Base-by-base conservation (phyloP, 2,888 invertebrate species). In the Hipparchia sbordonii region DNA sequence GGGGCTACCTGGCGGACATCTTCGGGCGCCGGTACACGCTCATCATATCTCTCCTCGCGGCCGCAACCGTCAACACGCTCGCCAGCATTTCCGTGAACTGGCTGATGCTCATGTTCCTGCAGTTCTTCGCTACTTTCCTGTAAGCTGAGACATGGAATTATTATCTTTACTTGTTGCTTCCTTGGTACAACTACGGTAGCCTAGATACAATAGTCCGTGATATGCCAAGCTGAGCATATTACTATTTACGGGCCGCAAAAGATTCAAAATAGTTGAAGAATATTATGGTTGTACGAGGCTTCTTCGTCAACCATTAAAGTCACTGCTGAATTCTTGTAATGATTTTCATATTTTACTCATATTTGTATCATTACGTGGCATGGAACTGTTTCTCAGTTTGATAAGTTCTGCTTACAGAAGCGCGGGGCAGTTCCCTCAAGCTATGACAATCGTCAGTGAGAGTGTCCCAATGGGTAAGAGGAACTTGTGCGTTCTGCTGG, bases 1-100 rank as follows among this genome's bases (percentile, higher is more conserved):
- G 92, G 89, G 92, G 92, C 9, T 91, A 89, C 78, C 75, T 91
- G 51, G 89, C 88, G 0, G 92, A 93, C 78, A 87, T 85, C 0
- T 82, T 81, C 2, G 92, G 92, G 0, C 83, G 92, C 0, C 84
- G 87, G 10, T 80, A 73, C 54, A 87, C 87, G 83, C 78, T 92
- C 56, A 71, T 91, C 7, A 76, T 82, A 2, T 82, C 91, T 0
- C 78, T 92, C 48, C n/a, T 84, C 0, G 78, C 85, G 0, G 81
- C 86, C 1, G 82, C 85, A 0, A 2, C 79, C 0, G 70, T 90
- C 72, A 91, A 92, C 77, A 80, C 83, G 2, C n/a, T 90, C 6
- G 88, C 87, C 74, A 88, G 88, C 74, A 75, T 92, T 6, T 91
- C 92, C 0, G 85, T 92, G 73, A 88, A 90, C 77, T 92, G 92